These are phyloP conservation scores for Schizotus pectinicornis DNA, from an alignment of 2,888 invertebrate genomes.

Conservation along the genomic window DNA sequence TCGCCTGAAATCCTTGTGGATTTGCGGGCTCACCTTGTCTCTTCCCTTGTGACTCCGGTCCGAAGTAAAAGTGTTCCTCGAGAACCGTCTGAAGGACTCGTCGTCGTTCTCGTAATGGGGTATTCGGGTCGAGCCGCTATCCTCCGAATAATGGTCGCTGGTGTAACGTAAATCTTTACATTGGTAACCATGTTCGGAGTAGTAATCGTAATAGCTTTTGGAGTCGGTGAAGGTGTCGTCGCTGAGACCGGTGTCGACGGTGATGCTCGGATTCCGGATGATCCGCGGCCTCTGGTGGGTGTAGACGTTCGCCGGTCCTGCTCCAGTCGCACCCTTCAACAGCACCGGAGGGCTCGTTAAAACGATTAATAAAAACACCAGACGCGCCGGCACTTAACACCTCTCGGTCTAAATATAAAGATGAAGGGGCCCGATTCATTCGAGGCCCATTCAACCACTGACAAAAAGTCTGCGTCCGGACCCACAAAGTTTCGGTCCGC, in stretches of 20 bases:
- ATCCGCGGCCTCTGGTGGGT: conserved; percentile 1
- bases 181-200: conserved; percentile 48
- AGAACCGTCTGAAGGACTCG: conserved; percentile 44
- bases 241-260: conserved; percentile 48
- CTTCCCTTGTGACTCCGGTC: conserved; percentile 34
- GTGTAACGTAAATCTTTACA: conserved; percentile 42
- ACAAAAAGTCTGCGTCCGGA: too few species aligned
- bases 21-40: conserved; percentile 25
- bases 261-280: conserved; percentile 4
- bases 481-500: too few species aligned
- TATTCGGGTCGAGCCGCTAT: conserved; percentile 50
- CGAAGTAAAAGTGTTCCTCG: conserved; percentile 37
- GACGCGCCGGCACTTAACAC: conserved; percentile 2
- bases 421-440: background rate
- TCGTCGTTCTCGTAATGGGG: conserved; percentile 48
- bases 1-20: conserved; percentile 38
- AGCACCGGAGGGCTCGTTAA: background rate
- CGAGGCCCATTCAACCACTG: conserved; percentile 5
- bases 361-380: background rate
- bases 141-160: conserved; percentile 34
- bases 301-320: background rate
- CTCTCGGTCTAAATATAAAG: conserved; percentile 11
- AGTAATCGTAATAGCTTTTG: conserved; percentile 49
- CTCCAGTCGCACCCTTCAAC: conserved; percentile 17
- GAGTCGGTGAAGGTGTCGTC: conserved; percentile 51